These are phyloP conservation scores for Hemiprocne comata DNA, from an alignment of 2,113 vertebrate genomes.

Conservation along the genomic window DNA sequence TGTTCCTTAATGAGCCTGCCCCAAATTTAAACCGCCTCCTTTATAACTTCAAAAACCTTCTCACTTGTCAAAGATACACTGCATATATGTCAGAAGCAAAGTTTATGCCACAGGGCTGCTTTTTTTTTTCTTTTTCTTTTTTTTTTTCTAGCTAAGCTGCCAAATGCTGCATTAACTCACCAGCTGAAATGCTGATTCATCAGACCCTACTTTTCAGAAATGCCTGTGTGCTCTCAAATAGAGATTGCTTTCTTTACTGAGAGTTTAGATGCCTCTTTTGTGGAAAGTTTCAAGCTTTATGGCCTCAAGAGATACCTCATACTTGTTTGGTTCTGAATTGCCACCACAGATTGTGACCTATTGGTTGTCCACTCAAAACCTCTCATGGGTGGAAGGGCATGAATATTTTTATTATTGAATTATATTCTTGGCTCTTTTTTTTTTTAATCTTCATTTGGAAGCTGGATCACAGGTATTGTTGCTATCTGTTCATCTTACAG, in stretches of 20 bases:
- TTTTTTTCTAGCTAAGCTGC: constrained; percentile 6
- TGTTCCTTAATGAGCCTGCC: constrained; percentile 43
- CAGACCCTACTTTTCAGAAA: neutral
- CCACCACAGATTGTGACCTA: neutral
- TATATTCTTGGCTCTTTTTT: neutral
- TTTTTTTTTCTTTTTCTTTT: neutral
- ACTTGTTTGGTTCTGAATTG: neutral
- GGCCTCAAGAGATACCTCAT: neutral
- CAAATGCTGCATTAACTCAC: constrained; percentile 56
- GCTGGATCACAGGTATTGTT: neutral
- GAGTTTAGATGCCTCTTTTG: constrained; percentile 13
- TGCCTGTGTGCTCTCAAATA: constrained; percentile 1
- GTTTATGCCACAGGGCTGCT: constrained; percentile 57
- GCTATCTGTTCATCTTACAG: neutral
- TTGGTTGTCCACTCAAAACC: neutral
- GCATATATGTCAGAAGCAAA: constrained; percentile 40
- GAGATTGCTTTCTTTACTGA: constrained; percentile 21
- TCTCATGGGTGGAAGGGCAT: neutral
- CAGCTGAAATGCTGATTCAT: constrained; percentile 60
- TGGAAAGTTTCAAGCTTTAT: constrained; percentile 1
- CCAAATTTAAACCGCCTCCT: constrained; percentile 50
- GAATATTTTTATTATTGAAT: neutral
- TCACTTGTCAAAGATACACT: neutral
- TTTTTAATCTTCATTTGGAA: neutral
- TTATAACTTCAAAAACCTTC: constrained; percentile 51